Conservation (phyloP, 2,113 vertebrate species). For the Podarcis raffonei region DNA sequence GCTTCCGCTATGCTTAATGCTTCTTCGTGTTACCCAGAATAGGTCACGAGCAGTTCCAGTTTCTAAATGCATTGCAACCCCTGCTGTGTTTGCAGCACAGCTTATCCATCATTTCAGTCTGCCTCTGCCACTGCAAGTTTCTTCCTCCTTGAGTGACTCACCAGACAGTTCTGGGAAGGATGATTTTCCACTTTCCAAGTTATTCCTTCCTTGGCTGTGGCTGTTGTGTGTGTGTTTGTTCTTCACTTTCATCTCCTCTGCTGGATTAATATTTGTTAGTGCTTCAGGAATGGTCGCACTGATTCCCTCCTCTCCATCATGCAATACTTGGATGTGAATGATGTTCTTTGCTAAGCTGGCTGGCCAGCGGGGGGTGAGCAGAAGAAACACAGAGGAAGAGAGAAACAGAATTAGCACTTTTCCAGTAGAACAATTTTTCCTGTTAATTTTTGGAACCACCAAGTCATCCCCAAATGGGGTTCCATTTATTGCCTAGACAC, state of each 20-base stretch:
- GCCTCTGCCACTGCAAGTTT: slow-evolving; percentile 4
- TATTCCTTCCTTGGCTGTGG: not conserved
- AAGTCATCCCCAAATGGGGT: not conserved
- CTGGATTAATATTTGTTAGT: slow-evolving; percentile 8
- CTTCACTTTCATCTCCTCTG: not conserved
- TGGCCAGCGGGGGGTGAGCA: not conserved
- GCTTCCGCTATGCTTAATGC: not conserved
- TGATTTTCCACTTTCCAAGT: not conserved
- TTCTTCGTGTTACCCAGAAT: not conserved
- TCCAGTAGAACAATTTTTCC: not conserved
- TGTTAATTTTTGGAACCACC: not conserved
- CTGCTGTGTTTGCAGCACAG: not conserved
- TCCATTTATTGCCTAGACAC: not conserved
- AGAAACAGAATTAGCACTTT: not conserved
- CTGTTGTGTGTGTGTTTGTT: not conserved
- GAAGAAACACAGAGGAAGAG: too few relatives aligned
- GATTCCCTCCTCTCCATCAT: not conserved
- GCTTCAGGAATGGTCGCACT: not conserved
- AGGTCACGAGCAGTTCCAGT: not conserved
- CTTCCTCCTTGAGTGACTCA: slow-evolving; percentile 32
- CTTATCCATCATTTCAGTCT: not conserved
- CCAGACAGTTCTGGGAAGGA: slow-evolving; percentile 18
- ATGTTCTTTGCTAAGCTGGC: not conserved
- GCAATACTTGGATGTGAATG: not conserved
- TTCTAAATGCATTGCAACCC: not conserved